Base-by-base conservation (phyloP, 2,888 invertebrate species). In the Xanthia icteritia region DNA sequence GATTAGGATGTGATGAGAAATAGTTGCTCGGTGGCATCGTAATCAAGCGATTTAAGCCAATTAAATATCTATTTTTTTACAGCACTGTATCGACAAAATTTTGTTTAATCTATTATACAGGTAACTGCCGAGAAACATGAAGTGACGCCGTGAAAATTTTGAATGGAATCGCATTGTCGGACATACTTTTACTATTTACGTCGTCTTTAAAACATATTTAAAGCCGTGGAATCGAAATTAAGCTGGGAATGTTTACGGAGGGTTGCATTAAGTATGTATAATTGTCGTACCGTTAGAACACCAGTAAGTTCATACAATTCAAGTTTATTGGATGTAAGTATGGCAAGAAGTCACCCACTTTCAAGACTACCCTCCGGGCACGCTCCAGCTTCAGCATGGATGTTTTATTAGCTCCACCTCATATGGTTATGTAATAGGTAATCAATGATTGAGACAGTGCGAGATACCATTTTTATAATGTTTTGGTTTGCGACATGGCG, bases 221-320 rank as follows among this genome's bases (percentile, higher is more conserved):
- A 54, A 54, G 23, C 51, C 51, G 5, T 23, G 51, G 23, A 23
- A 54, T 54, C 8, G 9, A 23, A 54, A 54, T 54, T 9, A 23
- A 54, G 51, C 51, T 54, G 23, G 20, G 51, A 54, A 54, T 54
- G 23, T 54, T 54, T 23, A 8, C 51, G 23, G 51, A 54, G 23
- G 51, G 51, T 54, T 51, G 51, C 20, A 51, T 51, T 51, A 9
- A 51, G 20, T 23, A 51, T 20, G 51, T 20, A 51, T 51, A 51
- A 51, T 51, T 51, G 20, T 23, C 9, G 56, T 56, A 56, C 56
- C 13, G n/a, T 56, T n/a, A 56, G n/a, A n/a, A n/a, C n/a, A n/a
- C 56, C 56, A 56, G 56, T n/a, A 56, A n/a, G 56, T 56, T n/a
- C 56, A 56, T n/a, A 56, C n/a, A 56, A n/a, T 13, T 56, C 56